Percentiles rank a stretch among this genome's conserved stretches.
Conservation (phyloP, 2,888 invertebrate species). For the Pterobdella sp. region DNA sequence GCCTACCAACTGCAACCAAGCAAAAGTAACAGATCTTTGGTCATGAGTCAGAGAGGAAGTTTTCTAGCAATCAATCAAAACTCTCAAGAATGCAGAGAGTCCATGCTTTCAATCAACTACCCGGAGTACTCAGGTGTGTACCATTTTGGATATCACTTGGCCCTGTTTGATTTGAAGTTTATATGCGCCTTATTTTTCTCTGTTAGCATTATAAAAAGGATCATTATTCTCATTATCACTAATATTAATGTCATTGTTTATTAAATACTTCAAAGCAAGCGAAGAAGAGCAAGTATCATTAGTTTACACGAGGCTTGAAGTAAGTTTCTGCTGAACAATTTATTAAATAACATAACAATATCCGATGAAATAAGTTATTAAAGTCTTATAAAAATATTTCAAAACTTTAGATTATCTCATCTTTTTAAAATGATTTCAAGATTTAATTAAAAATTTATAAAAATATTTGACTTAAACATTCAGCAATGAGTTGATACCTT, state of each 20-base stretch:
- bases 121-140: slow-evolving; percentile 35
- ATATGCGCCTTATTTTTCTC: too few relatives aligned
- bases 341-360: too few relatives aligned
- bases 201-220: slow-evolving; percentile 1
- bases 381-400: not conserved
- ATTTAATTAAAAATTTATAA: not conserved
- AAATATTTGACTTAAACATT: not conserved
- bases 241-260: too few relatives aligned
- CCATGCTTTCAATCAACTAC: slow-evolving; percentile 37
- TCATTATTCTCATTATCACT: not conserved
- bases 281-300: slow-evolving; percentile 51
- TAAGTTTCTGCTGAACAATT: too few relatives aligned
- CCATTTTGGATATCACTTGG: too few relatives aligned
- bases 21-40: slow-evolving; percentile 29
- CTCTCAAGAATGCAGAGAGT: slow-evolving; percentile 37
- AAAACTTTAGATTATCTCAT: not conserved
- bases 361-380: too few relatives aligned
- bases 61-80: slow-evolving; percentile 37
- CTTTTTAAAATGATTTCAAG: not conserved
- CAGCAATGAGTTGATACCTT: not conserved
- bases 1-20: slow-evolving; percentile 28
- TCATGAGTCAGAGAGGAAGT: slow-evolving; percentile 37
- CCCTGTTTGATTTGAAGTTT: too few relatives aligned
- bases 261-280: slow-evolving; percentile 23
- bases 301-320: slow-evolving; percentile 54